A percentile compares a stretch with the other conserved stretches of the same genome.
phyloP scores from a whole-genome alignment of 2,888 invertebrate species.

The Spilosoma lubricipeda region DNA sequence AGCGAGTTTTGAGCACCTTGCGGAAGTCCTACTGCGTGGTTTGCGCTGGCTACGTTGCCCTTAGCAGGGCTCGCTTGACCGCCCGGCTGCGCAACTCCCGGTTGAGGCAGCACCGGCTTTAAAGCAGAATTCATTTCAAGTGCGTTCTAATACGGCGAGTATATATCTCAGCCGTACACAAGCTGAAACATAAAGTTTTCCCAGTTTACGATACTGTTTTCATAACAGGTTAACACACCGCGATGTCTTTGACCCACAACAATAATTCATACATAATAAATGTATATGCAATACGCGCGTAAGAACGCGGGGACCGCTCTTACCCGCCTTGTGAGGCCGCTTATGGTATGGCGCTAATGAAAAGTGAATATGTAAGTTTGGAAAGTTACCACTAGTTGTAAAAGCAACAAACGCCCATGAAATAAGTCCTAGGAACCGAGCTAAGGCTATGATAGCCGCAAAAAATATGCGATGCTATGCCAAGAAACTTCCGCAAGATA shows the following conservation, averaged over 20 bases:
- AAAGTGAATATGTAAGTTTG: conserved; percentile 57
- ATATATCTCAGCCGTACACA: conserved; percentile 53
- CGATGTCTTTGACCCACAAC: conserved; percentile 84
- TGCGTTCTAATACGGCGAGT: conserved; percentile 54
- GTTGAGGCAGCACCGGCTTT: conserved; percentile 86
- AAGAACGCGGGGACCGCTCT: conserved; percentile 70
- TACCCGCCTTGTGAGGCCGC: conserved; percentile 62
- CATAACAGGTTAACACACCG: conserved; percentile 69
- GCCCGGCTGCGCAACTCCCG: conserved; percentile 79
- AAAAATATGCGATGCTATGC: conserved; percentile 84
- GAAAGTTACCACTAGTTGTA: conserved; percentile 75
- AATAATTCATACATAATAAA: conserved; percentile 79
- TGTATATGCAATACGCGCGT: conserved; percentile 76
- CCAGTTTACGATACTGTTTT: conserved; percentile 69
- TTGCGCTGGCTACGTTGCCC: conserved; percentile 77
- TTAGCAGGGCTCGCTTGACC: conserved; percentile 80
- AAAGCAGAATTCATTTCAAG: conserved; percentile 87
- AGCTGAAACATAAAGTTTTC: conserved; percentile 78
- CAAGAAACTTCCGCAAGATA: conserved; percentile 83
- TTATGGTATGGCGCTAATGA: conserved; percentile 59
- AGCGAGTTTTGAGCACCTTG: conserved; percentile 78
- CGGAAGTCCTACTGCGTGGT: conserved; percentile 76
- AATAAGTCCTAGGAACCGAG: conserved; percentile 66
- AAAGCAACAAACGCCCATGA: conserved; percentile 72
- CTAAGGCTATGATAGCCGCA: conserved; percentile 75